Conservation (phyloP, 2,113 vertebrate species). For the Miniopterus natalensis region DNA sequence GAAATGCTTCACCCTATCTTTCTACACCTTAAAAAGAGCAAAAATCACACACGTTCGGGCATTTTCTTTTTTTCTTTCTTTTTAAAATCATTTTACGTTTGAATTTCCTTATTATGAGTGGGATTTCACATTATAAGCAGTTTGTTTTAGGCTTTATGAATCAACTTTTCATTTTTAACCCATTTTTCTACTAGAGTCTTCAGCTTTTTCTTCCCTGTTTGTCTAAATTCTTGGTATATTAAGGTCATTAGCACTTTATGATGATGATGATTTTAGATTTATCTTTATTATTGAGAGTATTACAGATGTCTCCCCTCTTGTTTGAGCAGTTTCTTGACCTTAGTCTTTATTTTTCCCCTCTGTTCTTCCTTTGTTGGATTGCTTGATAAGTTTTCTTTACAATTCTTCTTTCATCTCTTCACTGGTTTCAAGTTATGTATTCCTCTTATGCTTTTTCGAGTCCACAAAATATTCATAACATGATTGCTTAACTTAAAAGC, state of each 20-base stretch:
- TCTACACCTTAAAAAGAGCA: background rate
- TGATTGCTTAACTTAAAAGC: slow-evolving; percentile 47
- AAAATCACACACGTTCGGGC: background rate
- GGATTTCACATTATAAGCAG: slow-evolving; percentile 31
- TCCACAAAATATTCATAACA: background rate
- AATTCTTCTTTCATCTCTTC: background rate
- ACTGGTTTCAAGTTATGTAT: background rate
- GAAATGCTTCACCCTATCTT: background rate
- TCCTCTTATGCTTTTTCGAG: background rate
- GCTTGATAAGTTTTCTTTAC: background rate
- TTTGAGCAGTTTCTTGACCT: background rate
- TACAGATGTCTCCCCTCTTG: too few species aligned
- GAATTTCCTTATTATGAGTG: slow-evolving; percentile 14
- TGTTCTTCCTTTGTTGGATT: background rate
- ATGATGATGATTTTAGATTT: background rate
- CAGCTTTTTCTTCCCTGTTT: slow-evolving; percentile 29
- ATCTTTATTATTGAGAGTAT: too few species aligned
- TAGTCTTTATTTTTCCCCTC: background rate
- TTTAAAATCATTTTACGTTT: background rate
- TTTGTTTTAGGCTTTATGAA: slow-evolving; percentile 42
- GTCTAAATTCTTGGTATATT: slow-evolving; percentile 17
- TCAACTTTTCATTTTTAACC: background rate
- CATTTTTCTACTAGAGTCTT: background rate
- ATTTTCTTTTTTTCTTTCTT: background rate
- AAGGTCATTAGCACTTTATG: slow-evolving; percentile 11